Base-by-base conservation (phyloP, 2,888 invertebrate genomes). In the Melieria omissa region DNA sequence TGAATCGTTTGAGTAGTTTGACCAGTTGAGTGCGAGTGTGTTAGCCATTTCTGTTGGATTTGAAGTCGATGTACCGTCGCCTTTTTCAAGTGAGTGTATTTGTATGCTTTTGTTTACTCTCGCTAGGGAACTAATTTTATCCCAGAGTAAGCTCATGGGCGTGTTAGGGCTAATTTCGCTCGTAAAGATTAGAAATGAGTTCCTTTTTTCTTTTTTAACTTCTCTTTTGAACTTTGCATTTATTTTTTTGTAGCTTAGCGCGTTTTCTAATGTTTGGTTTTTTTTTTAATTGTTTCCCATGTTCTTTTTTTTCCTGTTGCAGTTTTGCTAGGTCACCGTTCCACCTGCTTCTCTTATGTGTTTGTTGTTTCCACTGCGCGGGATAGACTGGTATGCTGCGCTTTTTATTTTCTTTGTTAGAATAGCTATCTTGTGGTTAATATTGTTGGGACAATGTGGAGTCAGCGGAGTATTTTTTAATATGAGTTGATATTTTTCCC, bases 171-270 rank as follows among this genome's bases (percentile, higher is more conserved):
- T 52, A 41, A 63, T 69, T 14, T 61, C 45, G 1, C 41, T 52
- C 6, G 63, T 69, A 46, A 63, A 69, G 1, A 54, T 44, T 6
- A 42, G 5, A 6, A 69, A 54, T 8, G 52, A 45, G 14, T 42
- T 29, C 16, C 46, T 55, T 69, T 69, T 69, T 4, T 16, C 5
- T 14, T 45, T 29, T 52, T 65, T 65, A 47, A n/a, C n/a, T 45
- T 55, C 55, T 14, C 65, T 41, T 65, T 65, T 71, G 14, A 71
- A 71, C 5, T 57, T 70, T 8, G 70, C 57, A 41, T 63, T 70
- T 14, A 52, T 29, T 44, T 61, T 69, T 61, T 65, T 70, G 12
- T 57, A 55, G 12, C 55, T 12, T 5, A 57, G 14, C 6, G 57
- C 9, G 12, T 69, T 69, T 14, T 45, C 63, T 12, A 7, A 44